Conservation (phyloP, 2,888 invertebrate genomes). For the Eulithis testata region DNA sequence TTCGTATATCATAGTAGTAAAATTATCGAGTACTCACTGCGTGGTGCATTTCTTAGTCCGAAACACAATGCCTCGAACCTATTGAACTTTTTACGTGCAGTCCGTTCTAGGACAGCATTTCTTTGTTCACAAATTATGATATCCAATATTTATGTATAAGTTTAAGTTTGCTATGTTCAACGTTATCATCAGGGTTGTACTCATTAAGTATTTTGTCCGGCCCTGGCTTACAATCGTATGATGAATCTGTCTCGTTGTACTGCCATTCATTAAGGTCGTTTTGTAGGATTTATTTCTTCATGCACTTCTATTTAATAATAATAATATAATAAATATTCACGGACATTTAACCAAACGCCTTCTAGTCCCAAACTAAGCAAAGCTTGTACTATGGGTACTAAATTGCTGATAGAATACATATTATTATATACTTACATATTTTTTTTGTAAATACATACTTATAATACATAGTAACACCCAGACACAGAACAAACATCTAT, state of each 20-base stretch:
- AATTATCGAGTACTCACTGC: background rate
- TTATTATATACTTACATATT: too few species aligned
- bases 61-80: background rate
- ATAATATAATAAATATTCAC: too few species aligned
- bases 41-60: background rate
- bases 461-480: too few species aligned
- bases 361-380: too few species aligned
- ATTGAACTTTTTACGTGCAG: background rate
- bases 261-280: slow-evolving; percentile 42
- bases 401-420: too few species aligned
- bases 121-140: background rate
- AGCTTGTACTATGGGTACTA: too few species aligned
- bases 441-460: too few species aligned
- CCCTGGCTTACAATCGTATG: slow-evolving; percentile 72
- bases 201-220: slow-evolving; percentile 32
- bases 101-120: background rate
- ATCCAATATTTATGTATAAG: too few species aligned
- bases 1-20: background rate
- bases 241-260: slow-evolving; percentile 68
- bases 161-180: background rate
- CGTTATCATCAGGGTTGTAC: background rate
- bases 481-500: too few species aligned
- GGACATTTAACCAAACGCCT: too few species aligned
- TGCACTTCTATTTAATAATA: too few species aligned
- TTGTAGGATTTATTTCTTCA: background rate